These are phyloP conservation scores for Prolemur simus DNA, from an alignment of 2,113 vertebrate genomes.

Conservation along the genomic window DNA sequence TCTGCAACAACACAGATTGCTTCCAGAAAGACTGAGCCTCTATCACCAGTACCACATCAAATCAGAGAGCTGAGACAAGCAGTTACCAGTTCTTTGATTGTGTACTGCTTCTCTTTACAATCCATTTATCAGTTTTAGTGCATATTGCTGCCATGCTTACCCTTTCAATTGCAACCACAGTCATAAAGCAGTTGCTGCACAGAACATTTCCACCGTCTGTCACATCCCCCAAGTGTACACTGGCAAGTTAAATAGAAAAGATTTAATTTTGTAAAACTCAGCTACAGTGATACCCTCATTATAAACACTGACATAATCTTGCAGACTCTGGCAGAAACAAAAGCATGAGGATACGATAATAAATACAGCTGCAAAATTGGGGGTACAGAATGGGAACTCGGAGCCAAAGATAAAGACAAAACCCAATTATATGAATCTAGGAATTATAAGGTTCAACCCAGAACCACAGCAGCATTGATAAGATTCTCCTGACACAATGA, in stretches of 20 bases:
- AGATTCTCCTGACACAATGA: background rate
- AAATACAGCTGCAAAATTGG: background rate
- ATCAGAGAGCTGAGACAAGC: slow-evolving; percentile 53
- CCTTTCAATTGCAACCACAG: slow-evolving; percentile 38
- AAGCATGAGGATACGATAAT: background rate
- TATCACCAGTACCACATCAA: slow-evolving; percentile 34
- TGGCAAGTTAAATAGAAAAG: slow-evolving; percentile 54
- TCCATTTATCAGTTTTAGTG: slow-evolving; percentile 46
- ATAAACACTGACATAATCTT: background rate
- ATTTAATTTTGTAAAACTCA: slow-evolving; percentile 41
- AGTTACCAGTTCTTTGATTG: background rate
- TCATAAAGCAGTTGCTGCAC: slow-evolving; percentile 39
- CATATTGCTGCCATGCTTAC: background rate
- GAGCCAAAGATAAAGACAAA: background rate
- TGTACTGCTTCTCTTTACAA: slow-evolving; percentile 18
- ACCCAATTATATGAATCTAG: background rate
- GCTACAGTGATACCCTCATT: slow-evolving; percentile 23
- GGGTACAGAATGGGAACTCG: background rate
- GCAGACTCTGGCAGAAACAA: background rate
- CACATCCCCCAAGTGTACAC: background rate
- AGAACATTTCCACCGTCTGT: background rate
- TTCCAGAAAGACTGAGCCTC: slow-evolving; percentile 13
- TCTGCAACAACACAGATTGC: background rate
- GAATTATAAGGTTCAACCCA: background rate
- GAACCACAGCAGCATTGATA: background rate